Percentiles rank a stretch among this genome's conserved stretches.
Evolutionary conservation across 2,888 invertebrate genomes (phyloP).

Genomic region (Microctonus brassicae): DNA sequence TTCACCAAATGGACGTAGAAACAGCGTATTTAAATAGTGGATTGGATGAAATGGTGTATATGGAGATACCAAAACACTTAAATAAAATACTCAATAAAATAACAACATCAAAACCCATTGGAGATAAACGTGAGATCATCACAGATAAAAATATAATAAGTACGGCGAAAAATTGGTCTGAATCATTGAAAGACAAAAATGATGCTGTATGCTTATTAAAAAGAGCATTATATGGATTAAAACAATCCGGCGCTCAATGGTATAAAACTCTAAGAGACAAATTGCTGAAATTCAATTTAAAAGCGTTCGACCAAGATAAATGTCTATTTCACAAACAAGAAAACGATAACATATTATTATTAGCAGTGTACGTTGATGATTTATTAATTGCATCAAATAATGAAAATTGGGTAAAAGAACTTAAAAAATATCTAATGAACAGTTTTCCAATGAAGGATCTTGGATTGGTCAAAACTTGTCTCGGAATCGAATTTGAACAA

Average conservation of each 20-base stretch:
- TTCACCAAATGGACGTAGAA: slow-evolving; percentile 40
- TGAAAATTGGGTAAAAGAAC: not conserved
- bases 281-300: slow-evolving; percentile 9
- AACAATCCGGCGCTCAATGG: slow-evolving; percentile 34
- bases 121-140: not conserved
- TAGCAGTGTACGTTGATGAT: not conserved
- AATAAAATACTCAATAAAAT: not conserved
- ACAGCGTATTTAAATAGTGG: slow-evolving; percentile 40
- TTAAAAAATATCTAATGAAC: not conserved
- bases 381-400: not conserved
- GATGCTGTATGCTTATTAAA: slow-evolving; percentile 31
- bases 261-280: slow-evolving; percentile 7
- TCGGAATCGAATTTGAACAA: not conserved
- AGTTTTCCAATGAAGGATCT: not conserved
- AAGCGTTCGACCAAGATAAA: slow-evolving; percentile 20
- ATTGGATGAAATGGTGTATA: slow-evolving; percentile 37
- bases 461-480: not conserved
- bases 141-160: not conserved
- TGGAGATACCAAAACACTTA: slow-evolving; percentile 40
- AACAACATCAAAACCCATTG: not conserved
- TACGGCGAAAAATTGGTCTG: slow-evolving; percentile 28
- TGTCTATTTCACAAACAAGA: slow-evolving; percentile 21
- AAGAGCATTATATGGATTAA: slow-evolving; percentile 35
- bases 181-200: not conserved
- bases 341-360: not conserved